Conservation (phyloP, 1,140 invertebrate genomes). For the Lasioglossum albipes region DNA sequence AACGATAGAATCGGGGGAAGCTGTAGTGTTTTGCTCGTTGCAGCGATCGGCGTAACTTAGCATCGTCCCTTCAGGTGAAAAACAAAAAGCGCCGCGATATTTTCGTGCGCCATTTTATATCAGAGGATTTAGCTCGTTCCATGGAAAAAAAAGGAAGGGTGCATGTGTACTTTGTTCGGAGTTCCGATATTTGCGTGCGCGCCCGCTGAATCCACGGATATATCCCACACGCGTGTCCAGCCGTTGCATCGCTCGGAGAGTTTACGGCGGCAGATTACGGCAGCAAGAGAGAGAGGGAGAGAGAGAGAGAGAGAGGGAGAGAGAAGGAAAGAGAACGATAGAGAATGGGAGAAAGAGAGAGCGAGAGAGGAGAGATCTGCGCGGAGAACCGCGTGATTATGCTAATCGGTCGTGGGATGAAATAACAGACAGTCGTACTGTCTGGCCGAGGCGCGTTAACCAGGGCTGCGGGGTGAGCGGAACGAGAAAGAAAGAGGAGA, state of each 20-base stretch:
- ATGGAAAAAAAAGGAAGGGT: background rate
- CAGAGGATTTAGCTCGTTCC: background rate
- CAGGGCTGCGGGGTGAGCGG: background rate
- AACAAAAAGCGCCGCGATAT: background rate
- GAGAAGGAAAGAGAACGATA: background rate
- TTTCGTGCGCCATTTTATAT: background rate
- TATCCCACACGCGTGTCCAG: slow-evolving; percentile 15
- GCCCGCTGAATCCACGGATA: background rate
- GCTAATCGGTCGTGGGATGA: slow-evolving; percentile 46
- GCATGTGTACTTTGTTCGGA: background rate
- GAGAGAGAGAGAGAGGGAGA: background rate
- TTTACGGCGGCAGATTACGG: slow-evolving; percentile 34
- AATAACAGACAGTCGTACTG: slow-evolving; percentile 44
- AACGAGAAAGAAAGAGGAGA: background rate
- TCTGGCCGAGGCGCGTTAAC: slow-evolving; percentile 16
- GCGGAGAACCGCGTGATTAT: slow-evolving; percentile 47
- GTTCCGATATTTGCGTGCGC: slow-evolving; percentile 2
- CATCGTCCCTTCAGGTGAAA: background rate
- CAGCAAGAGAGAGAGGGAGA: background rate
- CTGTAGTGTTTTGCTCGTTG: background rate
- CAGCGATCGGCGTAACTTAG: background rate
- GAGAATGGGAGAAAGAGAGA: too few species aligned
- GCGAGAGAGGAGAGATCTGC: slow-evolving; percentile 19
- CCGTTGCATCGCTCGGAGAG: slow-evolving; percentile 9
- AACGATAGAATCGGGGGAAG: too few species aligned